Evolutionary conservation across 1,140 invertebrate genomes (phyloP).

Genomic region (Lutraria rhynchaena): DNA sequence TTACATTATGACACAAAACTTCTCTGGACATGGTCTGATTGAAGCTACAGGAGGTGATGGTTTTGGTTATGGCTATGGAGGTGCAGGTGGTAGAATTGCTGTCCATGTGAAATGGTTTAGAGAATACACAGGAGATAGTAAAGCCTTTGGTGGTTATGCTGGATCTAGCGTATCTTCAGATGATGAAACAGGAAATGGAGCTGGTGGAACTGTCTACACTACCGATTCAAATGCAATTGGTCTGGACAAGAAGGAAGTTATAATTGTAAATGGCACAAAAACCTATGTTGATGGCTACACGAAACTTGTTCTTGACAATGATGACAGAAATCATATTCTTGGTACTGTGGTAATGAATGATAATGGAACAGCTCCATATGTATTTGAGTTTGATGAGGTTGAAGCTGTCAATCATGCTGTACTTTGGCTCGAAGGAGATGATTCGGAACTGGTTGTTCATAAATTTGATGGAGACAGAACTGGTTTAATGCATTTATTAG

Average conservation of each 20-base stretch:
- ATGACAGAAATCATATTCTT: slow-evolving; percentile 70
- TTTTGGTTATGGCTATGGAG: slow-evolving; percentile 65
- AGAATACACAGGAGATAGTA: slow-evolving; percentile 69
- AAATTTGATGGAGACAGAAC: slow-evolving; percentile 75
- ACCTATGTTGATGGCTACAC: slow-evolving; percentile 62
- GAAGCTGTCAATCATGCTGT: slow-evolving; percentile 70
- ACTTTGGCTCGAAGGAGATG: slow-evolving; percentile 66
- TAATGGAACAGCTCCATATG: slow-evolving; percentile 41
- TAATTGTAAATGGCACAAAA: slow-evolving; percentile 60
- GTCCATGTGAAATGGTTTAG: slow-evolving; percentile 67
- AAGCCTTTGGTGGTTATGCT: slow-evolving; percentile 67
- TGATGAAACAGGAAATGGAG: slow-evolving; percentile 66
- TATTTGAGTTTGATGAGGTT: slow-evolving; percentile 72
- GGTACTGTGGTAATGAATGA: slow-evolving; percentile 70
- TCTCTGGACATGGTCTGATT: slow-evolving; percentile 73
- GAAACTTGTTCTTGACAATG: slow-evolving; percentile 73
- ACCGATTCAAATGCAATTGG: slow-evolving; percentile 63
- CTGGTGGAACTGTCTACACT: slow-evolving; percentile 71
- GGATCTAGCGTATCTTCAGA: slow-evolving; percentile 44
- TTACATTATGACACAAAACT: slow-evolving; percentile 66
- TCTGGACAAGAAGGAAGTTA: slow-evolving; percentile 61
- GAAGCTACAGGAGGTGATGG: slow-evolving; percentile 67
- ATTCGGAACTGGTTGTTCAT: slow-evolving; percentile 70
- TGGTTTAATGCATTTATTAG: slow-evolving; percentile 68
- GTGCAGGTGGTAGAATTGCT: slow-evolving; percentile 71